Evolutionary conservation across 2,888 invertebrate species (phyloP), one percentile per base, ranked within the genome.

Genomic region (Chrysotoxum bicinctum): DNA sequence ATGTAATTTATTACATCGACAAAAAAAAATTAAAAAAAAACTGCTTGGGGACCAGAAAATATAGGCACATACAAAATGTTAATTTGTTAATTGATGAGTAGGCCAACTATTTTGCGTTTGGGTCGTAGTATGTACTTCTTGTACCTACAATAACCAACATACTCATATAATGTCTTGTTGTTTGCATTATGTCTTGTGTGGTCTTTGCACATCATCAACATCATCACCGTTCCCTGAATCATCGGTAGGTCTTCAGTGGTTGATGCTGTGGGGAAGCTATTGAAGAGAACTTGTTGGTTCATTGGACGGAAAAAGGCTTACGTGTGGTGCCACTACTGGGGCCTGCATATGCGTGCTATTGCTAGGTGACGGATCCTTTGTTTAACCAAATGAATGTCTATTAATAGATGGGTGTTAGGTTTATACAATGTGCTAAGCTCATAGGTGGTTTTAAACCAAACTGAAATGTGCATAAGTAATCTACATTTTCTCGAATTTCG

Each of bases 301-400:
- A 85, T 85, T 85, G 81, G 81, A 77, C 81, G 81, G 81, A 73
- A 85, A 85, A 85, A 85, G 81, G 69, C 81, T 52, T 73, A 81
- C 76, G 64, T 19, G 19, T 32, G 58, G 58, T 58, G 35, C 35
- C 3, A 48, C 6, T 48, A 48, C 6, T 48, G 21, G 48, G 26
- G 23, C 48, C 26, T 16, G 43, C 9, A 12, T 68, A 21, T 74
- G 70, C 75, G 60, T 69, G 73, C 16, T 32, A 37, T 56, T 58
- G 75, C 35, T 72, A 79, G 75, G 79, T 80, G 75, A 76, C 35
- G 73, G 52, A 80, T 77, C 81, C 76, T 77, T 81, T 81, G 77
- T 81, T 77, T 69, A 72, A 50, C 43, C 26, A 69, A 69, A 43
- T 74, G 69, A 56, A 73, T 45, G 32, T 48, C 77, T 81, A 85